Base-by-base conservation (phyloP, 2,888 invertebrate species). In the Embidobia sp. region DNA sequence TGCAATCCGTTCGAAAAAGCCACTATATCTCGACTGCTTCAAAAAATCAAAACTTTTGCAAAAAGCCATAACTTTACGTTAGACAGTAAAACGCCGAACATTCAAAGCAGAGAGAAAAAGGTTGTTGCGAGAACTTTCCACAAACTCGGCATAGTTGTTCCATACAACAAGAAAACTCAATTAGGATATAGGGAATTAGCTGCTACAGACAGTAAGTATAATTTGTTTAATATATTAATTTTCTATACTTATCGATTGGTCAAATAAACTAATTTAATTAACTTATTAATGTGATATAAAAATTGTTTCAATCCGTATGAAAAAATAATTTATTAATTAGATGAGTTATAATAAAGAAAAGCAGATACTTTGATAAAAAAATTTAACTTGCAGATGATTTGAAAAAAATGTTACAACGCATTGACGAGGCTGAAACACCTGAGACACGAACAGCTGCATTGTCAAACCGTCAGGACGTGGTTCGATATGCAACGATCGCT, bases 401-500 rank as follows among this genome's bases (percentile, higher is more conserved):
- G 33, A 94, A 93, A 84, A 93, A 93, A 84, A 91, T 96, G 66
- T 90, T 97, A 53, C 90, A 92, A 49, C 91, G 92, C 81, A 91
- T 97, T 46, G 75, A 82, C 18, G 91, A 93, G 40, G 92, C 93
- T 7, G 91, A 91, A 74, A 88, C 90, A 2, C 91, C 93, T 16
- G 90, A 90, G 7, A 93, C 94, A 77, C 93, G 92, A 81, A 90
- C 92, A 72, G 91, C 90, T 48, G 90, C 92, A 22, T 90, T 95
- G 72, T 93, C 94, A 15, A 92, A 94, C 19, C 87, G 98, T 2
- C 95, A 97, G 83, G 95, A 96, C 64, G 90, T 97, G 1, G 93
- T 97, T 73, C 96, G 95, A 2, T 93, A 94, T 63, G 94, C 96
- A 3, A 95, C 93, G 87, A 96, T 97, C 87, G 98, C 98, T 0